Percentiles rank a stretch among this genome's conserved stretches.
These are phyloP conservation scores for Polypterus bichir DNA, from an alignment of 2,113 vertebrate species.

Conservation along the genomic window DNA sequence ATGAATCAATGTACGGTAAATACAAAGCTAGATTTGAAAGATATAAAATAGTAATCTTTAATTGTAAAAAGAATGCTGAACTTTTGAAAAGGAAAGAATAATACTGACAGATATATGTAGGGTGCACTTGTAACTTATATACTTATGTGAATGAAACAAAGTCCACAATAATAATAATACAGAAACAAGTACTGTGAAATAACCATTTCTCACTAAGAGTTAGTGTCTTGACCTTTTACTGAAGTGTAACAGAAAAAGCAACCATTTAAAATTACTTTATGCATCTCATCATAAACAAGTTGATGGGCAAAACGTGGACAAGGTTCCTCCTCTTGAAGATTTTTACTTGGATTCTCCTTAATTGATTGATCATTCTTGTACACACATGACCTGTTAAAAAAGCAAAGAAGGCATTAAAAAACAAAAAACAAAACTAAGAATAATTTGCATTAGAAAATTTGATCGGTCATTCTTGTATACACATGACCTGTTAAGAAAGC, in stretches of 20 bases:
- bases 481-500: constrained; percentile 68
- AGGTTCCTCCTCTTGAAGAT: constrained; percentile 89
- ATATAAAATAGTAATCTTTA: no score
- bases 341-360: constrained; percentile 86
- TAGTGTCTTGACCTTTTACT: no score
- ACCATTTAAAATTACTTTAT: constrained; percentile 63
- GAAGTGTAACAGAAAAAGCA: neutral
- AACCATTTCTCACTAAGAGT: no score
- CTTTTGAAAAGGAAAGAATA: no score
- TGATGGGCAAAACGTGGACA: constrained; percentile 98
- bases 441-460: no score
- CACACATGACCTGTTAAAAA: constrained; percentile 76
- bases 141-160: neutral
- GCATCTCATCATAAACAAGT: constrained; percentile 90
- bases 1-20: no score
- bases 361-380: constrained; percentile 95
- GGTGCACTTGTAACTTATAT: no score
- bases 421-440: no score
- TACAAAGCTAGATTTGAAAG: no score
- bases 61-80: no score
- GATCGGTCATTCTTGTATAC: constrained; percentile 97
- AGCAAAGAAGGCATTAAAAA: neutral
- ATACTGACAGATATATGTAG: neutral
- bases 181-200: no score
- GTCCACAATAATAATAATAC: neutral